Percentiles rank a stretch among this genome's conserved stretches.
phyloP scores from a whole-genome alignment of 2,113 vertebrate genomes.

The Tyrannus savana region DNA sequence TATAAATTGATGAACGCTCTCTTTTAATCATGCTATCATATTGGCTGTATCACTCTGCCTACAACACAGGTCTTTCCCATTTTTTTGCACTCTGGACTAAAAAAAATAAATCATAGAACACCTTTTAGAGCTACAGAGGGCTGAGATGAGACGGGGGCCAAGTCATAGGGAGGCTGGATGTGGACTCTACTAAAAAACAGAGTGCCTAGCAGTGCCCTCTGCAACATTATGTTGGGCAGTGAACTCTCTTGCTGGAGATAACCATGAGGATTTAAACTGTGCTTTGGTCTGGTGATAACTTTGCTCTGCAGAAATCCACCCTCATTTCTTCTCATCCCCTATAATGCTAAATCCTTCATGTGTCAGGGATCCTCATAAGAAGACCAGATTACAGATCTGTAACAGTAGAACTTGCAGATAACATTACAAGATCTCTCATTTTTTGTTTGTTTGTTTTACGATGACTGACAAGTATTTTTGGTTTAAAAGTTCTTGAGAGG shows the following conservation, averaged over 20 bases:
- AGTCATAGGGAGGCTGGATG: too few relatives aligned
- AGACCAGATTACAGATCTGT: neutral
- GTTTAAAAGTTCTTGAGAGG: neutral
- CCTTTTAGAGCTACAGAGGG: accelerated
- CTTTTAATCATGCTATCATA: neutral
- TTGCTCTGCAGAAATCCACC: neutral
- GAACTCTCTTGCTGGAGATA: neutral
- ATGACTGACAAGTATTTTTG: neutral
- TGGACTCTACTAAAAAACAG: neutral
- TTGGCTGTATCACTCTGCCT: neutral
- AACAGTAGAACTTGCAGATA: neutral
- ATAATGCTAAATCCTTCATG: neutral
- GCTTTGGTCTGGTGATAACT: neutral
- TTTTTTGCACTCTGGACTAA: neutral
- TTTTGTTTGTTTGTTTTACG: neutral
- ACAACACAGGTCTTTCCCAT: neutral
- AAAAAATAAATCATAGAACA: neutral
- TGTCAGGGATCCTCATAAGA: neutral
- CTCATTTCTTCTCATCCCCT: neutral
- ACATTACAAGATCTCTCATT: neutral
- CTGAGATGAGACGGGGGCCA: neutral
- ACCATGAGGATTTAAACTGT: neutral
- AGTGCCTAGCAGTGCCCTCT: neutral
- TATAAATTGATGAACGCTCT: neutral
- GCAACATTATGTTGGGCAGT: neutral